phyloP scores from a whole-genome alignment of 2,888 invertebrate genomes.

The Keiferia lycopersicella region DNA sequence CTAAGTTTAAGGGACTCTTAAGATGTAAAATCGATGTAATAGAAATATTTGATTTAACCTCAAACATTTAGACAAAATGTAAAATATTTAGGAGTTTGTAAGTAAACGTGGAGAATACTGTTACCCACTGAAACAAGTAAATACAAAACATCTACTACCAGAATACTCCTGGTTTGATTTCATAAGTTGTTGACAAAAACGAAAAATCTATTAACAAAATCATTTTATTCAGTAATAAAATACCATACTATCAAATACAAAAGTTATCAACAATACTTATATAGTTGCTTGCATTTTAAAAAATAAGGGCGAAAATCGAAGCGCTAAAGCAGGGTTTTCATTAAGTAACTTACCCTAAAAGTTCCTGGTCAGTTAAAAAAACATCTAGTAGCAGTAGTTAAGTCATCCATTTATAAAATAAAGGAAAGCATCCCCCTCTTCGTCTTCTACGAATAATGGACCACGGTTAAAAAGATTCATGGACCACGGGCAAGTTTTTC shows the following conservation, averaged over 20 bases:
- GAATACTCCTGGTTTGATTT: conserved; percentile 36
- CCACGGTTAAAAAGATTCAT: too few species aligned
- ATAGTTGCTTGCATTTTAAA: not conserved
- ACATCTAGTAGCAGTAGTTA: too few species aligned
- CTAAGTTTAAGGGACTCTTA: conserved; percentile 29
- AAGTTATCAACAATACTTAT: not conserved
- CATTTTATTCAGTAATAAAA: conserved; percentile 12
- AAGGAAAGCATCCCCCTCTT: too few species aligned
- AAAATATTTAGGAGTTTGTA: conserved; percentile 34
- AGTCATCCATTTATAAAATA: too few species aligned
- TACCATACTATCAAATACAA: conserved; percentile 9
- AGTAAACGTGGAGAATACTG: conserved; percentile 36
- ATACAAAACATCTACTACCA: conserved; percentile 38
- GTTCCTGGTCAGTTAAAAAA: too few species aligned
- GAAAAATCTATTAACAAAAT: not conserved
- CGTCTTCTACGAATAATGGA: too few species aligned
- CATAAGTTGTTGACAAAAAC: not conserved
- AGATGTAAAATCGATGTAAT: conserved; percentile 32
- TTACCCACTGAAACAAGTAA: conserved; percentile 41
- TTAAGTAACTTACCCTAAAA: too few species aligned
- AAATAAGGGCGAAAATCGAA: too few species aligned
- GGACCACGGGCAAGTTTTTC: too few species aligned
- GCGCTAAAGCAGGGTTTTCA: not conserved
- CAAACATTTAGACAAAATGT: conserved; percentile 33
- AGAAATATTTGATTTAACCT: conserved; percentile 34